Base-by-base conservation (phyloP, 2,113 vertebrate species). In the Gallinago jamesoni region DNA sequence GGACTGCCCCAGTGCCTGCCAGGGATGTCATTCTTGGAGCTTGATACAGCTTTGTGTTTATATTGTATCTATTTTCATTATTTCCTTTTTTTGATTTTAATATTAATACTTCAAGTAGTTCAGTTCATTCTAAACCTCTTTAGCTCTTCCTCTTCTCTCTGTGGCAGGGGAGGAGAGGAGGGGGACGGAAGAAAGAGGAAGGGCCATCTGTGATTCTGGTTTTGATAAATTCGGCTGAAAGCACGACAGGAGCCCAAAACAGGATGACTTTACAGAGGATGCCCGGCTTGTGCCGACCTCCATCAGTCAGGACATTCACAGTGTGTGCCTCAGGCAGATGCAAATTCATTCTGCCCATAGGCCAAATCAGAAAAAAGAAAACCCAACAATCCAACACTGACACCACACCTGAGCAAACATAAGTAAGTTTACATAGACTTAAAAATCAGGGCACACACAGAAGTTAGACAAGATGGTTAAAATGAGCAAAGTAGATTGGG, bases 371-470 rank as follows among this genome's bases (percentile, higher is more conserved):
- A 15, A 31, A 11, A 41, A 37, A 15, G 41, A 68, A 53, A 39
- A 14, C 10, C 14, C n/a, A 66, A 22, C 33, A 28, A 33, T 4
- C 27, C 22, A 93, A 27, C 50, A 35, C 33, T 35, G 27, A 62
- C 30, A 56, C 15, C 21, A 43, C 0, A 0, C 3, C 56, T 30
- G 9, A 87, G 39, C 23, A 78, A 90, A 84, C 7, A 74, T 0
- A 75, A 62, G 22, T 35, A 52, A 43, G 4, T 70, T 56, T 14
- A 75, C 7, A 48, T 1, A 11, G 1, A 47, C 17, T 59, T 59
- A n/a, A 77, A 76, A 72, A 47, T 28, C 62, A 53, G 20, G 10
- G 47, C 30, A 15, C 24, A 28, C 27, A 45, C 4, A 43, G 30
- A 76, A 87, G 13, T 73, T 14, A 67, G 55, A 72, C 7, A 77